phyloP scores from a whole-genome alignment of 2,113 vertebrate species.

The Cyprinodon variegatus region DNA sequence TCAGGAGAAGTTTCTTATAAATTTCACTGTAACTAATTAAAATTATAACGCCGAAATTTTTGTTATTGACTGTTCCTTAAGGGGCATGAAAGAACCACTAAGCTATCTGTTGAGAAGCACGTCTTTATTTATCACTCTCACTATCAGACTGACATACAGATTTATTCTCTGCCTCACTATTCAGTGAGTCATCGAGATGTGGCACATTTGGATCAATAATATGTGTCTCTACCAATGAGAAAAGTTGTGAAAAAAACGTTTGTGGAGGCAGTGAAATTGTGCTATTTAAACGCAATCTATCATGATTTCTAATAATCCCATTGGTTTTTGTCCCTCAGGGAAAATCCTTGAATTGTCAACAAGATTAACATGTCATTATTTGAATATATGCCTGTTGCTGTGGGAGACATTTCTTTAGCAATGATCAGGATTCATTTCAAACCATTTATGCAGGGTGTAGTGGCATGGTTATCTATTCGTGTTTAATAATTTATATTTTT shows the following conservation, averaged over 20 bases:
- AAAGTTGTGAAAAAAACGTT: constrained; percentile 38
- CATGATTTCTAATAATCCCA: constrained; percentile 48
- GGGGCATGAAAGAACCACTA: constrained; percentile 22
- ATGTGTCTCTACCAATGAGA: constrained; percentile 54
- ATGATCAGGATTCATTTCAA: not conserved
- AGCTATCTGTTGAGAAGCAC: constrained; percentile 27
- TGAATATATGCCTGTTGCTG: constrained; percentile 13
- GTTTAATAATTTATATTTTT: too few relatives aligned
- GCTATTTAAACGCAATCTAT: constrained; percentile 47
- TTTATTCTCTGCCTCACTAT: constrained; percentile 16
- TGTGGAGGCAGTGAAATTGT: constrained; percentile 51
- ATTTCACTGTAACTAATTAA: not conserved
- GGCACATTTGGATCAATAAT: constrained; percentile 66
- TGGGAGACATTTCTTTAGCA: constrained; percentile 6
- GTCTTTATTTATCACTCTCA: constrained; percentile 5
- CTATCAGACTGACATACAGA: constrained; percentile 17
- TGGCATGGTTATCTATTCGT: not conserved
- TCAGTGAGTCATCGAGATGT: constrained; percentile 66
- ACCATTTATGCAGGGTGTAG: not conserved
- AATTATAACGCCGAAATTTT: constrained; percentile 2
- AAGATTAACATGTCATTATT: constrained; percentile 25
- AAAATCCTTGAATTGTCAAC: constrained; percentile 26
- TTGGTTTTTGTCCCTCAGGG: constrained; percentile 34
- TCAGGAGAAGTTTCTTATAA: too few relatives aligned
- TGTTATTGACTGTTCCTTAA: constrained; percentile 28